Conservation (phyloP, 2,888 invertebrate species). For the Drymonia ruficornis region DNA sequence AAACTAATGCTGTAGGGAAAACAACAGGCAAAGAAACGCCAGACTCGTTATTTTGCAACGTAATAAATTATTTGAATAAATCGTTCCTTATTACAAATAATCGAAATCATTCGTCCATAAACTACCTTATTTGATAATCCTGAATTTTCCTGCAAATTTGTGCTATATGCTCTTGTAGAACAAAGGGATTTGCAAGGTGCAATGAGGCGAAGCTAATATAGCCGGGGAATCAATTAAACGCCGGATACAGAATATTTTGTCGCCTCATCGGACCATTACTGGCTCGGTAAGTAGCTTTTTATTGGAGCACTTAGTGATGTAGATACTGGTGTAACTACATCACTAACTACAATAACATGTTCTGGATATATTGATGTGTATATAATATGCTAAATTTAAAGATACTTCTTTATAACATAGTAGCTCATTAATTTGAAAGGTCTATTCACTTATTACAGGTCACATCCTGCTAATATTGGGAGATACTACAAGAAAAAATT, state of each 20-base stretch:
- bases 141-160: not conserved
- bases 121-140: not conserved
- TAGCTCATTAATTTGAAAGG: too few relatives aligned
- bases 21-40: too few relatives aligned
- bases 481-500: too few relatives aligned
- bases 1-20: too few relatives aligned
- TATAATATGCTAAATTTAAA: not conserved
- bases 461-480: too few relatives aligned
- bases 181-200: slow-evolving; percentile 22
- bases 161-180: slow-evolving; percentile 8
- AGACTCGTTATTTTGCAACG: too few relatives aligned
- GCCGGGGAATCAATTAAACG: slow-evolving; percentile 30
- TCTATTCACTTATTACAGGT: too few relatives aligned
- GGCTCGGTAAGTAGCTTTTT: slow-evolving; percentile 13
- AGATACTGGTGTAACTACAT: not conserved
- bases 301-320: slow-evolving; percentile 4
- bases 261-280: slow-evolving; percentile 9
- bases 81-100: not conserved
- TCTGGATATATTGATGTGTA: not conserved
- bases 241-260: slow-evolving; percentile 23
- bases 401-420: not conserved
- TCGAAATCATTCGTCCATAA: not conserved
- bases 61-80: too few relatives aligned
- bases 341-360: not conserved
- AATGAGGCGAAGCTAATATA: slow-evolving; percentile 28